Evolutionary conservation across 2,888 invertebrate genomes (phyloP).

Genomic region (Sipha maydis): DNA sequence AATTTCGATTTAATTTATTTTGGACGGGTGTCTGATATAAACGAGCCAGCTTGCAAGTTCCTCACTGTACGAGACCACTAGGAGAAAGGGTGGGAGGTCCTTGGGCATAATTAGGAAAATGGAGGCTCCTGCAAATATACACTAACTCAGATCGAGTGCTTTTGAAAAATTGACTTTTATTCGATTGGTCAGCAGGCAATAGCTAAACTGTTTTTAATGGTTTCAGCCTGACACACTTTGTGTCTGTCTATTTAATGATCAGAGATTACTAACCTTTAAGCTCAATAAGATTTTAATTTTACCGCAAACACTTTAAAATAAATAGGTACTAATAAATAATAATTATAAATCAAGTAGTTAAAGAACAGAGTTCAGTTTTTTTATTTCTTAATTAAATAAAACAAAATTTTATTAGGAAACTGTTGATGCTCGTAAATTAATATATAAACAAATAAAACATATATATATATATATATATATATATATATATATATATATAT

Average conservation of each 20-base stretch:
- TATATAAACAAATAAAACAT: too few species aligned
- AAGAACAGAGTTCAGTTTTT: too few species aligned
- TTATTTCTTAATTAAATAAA: too few species aligned
- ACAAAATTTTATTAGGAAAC: too few species aligned
- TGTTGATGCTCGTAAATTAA: too few species aligned
- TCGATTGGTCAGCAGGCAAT: constrained; percentile 35
- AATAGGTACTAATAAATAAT: neutral
- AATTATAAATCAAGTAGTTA: neutral
- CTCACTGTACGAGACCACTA: neutral
- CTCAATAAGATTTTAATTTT: constrained; percentile 1
- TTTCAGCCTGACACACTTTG: neutral
- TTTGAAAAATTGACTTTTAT: constrained; percentile 52
- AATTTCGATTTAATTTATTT: constrained; percentile 62
- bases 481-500: too few species aligned
- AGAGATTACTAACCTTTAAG: neutral
- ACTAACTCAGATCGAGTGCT: constrained; percentile 43
- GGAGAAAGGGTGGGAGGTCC: neutral
- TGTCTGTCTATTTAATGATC: constrained; percentile 19
- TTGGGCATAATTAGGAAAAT: constrained; percentile 53
- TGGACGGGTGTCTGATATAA: constrained; percentile 56
- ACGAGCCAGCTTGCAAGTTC: constrained; percentile 60
- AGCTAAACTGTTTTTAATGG: constrained; percentile 46
- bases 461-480: too few species aligned
- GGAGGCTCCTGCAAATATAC: constrained; percentile 12
- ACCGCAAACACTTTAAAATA: neutral